Percentiles rank a stretch among this genome's conserved stretches.
These are phyloP conservation scores for Amphipyra tragopoginis DNA, from an alignment of 2,888 invertebrate genomes.

Conservation along the genomic window DNA sequence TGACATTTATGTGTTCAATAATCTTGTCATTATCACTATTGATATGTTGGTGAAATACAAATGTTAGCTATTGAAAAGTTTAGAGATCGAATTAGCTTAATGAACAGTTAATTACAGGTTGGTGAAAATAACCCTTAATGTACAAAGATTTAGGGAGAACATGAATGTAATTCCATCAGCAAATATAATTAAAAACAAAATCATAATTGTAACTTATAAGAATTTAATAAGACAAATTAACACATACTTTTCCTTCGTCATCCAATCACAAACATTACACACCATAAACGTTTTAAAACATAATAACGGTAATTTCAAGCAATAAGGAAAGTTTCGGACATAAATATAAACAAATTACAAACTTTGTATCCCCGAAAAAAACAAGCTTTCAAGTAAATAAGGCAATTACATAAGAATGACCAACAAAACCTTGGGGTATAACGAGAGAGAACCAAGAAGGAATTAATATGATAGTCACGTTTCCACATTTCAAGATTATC, in stretches of 20 bases:
- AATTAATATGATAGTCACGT: slow-evolving; percentile 46
- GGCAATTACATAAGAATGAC: slow-evolving; percentile 33
- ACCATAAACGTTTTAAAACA: slow-evolving; percentile 34
- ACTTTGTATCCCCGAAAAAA: slow-evolving; percentile 20
- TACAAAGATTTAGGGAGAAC: neutral
- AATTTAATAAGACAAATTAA: slow-evolving; percentile 36
- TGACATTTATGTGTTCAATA: too few species aligned
- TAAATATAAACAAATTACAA: slow-evolving; percentile 46
- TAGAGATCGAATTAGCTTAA: too few species aligned
- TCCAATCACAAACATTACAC: slow-evolving; percentile 31
- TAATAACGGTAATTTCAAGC: slow-evolving; percentile 44
- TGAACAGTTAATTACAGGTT: too few species aligned
- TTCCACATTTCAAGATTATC: slow-evolving; percentile 40
- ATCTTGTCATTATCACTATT: too few species aligned
- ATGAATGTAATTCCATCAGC: neutral
- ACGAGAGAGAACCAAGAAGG: slow-evolving; percentile 39
- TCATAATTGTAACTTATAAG: neutral
- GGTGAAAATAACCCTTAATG: too few species aligned
- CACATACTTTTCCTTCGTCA: slow-evolving; percentile 15
- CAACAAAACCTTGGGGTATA: slow-evolving; percentile 41
- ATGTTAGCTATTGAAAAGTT: too few species aligned
- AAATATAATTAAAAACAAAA: slow-evolving; percentile 24
- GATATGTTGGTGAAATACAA: too few species aligned
- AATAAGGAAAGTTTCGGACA: slow-evolving; percentile 38
- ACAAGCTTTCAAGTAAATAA: slow-evolving; percentile 43